These are phyloP conservation scores for Antheraea pernyi DNA, from an alignment of 1,140 invertebrate species.

Conservation along the genomic window DNA sequence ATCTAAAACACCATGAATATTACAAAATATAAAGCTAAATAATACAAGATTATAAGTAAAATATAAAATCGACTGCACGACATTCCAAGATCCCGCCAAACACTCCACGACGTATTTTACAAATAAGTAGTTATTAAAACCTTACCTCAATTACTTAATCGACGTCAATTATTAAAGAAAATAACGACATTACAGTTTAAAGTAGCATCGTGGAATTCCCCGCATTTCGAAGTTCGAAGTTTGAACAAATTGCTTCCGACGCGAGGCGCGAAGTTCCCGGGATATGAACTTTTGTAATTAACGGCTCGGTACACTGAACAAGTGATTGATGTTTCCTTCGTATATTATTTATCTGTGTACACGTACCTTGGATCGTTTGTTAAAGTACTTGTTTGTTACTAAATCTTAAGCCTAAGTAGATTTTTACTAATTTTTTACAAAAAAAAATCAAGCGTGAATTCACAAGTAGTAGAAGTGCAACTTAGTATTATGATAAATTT, in stretches of 20 bases:
- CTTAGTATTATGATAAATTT: too few species aligned
- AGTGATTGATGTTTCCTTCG: conserved; percentile 18
- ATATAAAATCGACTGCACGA: background rate
- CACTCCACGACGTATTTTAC: background rate
- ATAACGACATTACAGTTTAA: background rate
- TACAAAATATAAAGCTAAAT: too few species aligned
- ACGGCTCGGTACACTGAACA: conserved; percentile 10
- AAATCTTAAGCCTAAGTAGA: too few species aligned
- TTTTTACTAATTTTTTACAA: too few species aligned
- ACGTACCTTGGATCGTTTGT: background rate
- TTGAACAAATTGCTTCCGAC: conserved; percentile 19
- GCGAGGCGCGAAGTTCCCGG: conserved; percentile 15
- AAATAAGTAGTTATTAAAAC: background rate
- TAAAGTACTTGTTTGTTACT: background rate
- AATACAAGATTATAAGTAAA: too few species aligned
- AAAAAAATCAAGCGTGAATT: too few species aligned
- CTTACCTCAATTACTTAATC: background rate
- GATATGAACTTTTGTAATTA: conserved; percentile 26
- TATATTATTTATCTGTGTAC: conserved; percentile 16
- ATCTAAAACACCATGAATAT: too few species aligned
- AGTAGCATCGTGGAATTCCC: conserved; percentile 14
- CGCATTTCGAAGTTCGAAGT: conserved; percentile 12
- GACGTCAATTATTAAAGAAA: background rate
- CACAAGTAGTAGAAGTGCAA: too few species aligned
- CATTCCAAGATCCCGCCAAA: background rate